Base-by-base conservation (phyloP, 2,888 invertebrate genomes). In the Drosophila lacicola region DNA sequence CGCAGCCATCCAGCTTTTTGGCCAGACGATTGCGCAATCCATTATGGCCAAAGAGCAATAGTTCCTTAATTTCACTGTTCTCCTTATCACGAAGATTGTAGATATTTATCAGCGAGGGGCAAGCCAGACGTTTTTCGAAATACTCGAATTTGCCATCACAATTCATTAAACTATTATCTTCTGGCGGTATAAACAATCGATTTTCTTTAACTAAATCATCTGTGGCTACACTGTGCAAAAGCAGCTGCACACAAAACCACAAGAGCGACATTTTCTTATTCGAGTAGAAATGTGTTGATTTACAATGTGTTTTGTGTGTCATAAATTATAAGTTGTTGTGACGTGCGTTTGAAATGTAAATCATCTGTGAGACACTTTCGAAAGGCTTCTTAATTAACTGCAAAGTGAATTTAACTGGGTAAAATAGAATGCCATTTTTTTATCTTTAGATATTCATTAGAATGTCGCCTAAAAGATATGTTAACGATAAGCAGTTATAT, bases 1-100 rank as follows among this genome's bases (percentile, higher is more conserved):
- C 65, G 6, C 64, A 53, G 1, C 4, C 0, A n/a, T 72, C 8
- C n/a, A 78, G 34, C 8, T 39, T 65, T 0, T 2, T 0, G 0
- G 78, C 68, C 19, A 80, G 21, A 0, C 78, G 78, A 63, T 80
- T 77, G 1, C 78, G 64, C 4, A 76, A n/a, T 21, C 80, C 78
- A 55, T 76, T 78, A 14, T 78, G 78, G 2, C 64, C 78, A 36
- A 10, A 44, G 2, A 63, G 0, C 21, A 80, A 8, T 1, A 57
- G 10, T 0, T 49, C 0, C 1, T 37, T 36, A 0, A 36, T 3
- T 1, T 4, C 1, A 5, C 0, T 1, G 11, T 51, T n/a, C 4
- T 21, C 6, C 0, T 4, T 0, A 0, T 34, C 5, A 4, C 8
- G 1, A 8, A 77, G 21, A 62, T 77, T 47, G 6, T n/a, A 45